Evolutionary conservation across 2,888 invertebrate genomes (phyloP).

Genomic region (Lamproptera curius): DNA sequence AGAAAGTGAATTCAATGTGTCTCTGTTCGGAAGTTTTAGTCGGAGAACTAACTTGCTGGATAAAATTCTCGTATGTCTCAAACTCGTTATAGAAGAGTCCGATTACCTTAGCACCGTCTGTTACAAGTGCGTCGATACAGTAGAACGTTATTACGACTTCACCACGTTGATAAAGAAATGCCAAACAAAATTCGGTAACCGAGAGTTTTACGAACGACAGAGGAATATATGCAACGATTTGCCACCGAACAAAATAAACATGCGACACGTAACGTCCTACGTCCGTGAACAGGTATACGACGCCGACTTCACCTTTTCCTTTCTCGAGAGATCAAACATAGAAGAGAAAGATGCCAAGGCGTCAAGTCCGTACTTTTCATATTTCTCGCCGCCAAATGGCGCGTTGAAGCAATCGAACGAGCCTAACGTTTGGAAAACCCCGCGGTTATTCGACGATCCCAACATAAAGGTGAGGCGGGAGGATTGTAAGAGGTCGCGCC

Average conservation of each 20-base stretch:
- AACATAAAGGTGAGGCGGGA: constrained; percentile 29
- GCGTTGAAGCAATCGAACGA: constrained; percentile 36
- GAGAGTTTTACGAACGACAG: constrained; percentile 34
- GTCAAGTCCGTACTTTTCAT: constrained; percentile 64
- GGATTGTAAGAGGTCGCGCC: constrained; percentile 35
- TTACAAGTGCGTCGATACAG: constrained; percentile 56
- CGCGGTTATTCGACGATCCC: constrained; percentile 31
- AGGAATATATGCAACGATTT: constrained; percentile 25
- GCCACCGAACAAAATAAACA: constrained; percentile 30
- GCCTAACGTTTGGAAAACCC: constrained; percentile 48
- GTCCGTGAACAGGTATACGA: constrained; percentile 55
- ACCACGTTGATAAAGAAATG: constrained; percentile 49
- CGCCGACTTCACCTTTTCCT: constrained; percentile 60
- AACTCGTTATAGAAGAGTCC: constrained; percentile 53
- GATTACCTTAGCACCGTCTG: constrained; percentile 57
- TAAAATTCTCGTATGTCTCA: constrained; percentile 58
- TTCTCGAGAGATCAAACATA: constrained; percentile 46
- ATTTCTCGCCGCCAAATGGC: constrained; percentile 51
- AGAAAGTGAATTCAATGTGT: constrained; percentile 59
- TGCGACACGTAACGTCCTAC: constrained; percentile 49
- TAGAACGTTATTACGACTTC: constrained; percentile 62
- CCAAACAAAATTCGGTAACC: constrained; percentile 36
- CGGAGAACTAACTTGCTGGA: constrained; percentile 50
- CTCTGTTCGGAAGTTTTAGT: constrained; percentile 53
- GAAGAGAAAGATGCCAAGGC: constrained; percentile 43